Evolutionary conservation across 2,888 invertebrate genomes (phyloP).

Genomic region (Miltochrista miniata): DNA sequence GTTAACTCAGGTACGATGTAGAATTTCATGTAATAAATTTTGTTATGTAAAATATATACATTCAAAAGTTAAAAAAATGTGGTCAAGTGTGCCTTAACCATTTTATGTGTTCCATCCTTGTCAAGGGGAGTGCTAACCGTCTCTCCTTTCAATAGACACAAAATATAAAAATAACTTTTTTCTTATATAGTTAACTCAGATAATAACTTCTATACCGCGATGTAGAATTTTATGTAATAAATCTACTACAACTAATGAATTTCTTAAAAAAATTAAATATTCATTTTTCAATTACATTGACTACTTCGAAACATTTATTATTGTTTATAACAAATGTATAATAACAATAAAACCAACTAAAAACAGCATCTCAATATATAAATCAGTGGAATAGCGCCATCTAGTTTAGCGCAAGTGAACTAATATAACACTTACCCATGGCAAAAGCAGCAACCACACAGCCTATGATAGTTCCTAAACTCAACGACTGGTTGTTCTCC

Average conservation of each 20-base stretch:
- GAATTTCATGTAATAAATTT: neutral
- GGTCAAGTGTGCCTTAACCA: constrained; percentile 66
- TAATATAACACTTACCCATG: constrained; percentile 54
- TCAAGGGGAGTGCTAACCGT: constrained; percentile 97
- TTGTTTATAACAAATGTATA: neutral
- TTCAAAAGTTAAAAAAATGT: constrained; percentile 59
- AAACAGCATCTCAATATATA: neutral
- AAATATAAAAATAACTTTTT: accelerated
- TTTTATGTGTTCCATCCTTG: constrained; percentile 90
- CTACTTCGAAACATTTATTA: neutral
- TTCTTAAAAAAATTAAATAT: accelerated
- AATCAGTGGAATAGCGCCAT: no score
- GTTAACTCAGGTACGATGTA: constrained; percentile 26
- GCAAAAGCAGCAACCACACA: constrained; percentile 69
- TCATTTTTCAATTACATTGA: neutral
- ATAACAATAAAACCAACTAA: constrained; percentile 1
- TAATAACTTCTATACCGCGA: constrained; percentile 42
- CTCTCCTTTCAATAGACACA: constrained; percentile 99
- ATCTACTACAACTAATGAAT: accelerated
- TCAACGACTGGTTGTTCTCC: constrained; percentile 51
- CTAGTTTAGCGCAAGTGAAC: neutral
- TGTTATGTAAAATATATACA: no score
- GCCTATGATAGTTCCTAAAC: constrained; percentile 64
- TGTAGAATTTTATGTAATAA: constrained; percentile 20
- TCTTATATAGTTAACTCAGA: constrained; percentile 8